Evolutionary conservation across 1,140 invertebrate genomes (phyloP), one percentile per base, ranked within the genome.

Genomic region (Marisa cornuarietis): DNA sequence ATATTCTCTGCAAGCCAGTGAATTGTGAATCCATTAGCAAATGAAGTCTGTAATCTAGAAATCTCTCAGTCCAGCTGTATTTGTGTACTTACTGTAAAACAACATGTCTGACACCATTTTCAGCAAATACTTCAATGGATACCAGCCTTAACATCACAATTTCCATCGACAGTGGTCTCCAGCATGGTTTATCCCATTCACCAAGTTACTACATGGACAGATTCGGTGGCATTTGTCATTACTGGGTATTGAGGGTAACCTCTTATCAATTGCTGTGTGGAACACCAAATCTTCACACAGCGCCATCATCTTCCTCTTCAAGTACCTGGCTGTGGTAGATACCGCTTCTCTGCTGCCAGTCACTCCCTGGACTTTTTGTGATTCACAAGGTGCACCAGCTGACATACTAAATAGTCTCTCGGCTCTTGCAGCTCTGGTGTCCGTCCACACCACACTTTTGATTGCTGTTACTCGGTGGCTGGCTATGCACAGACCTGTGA

Each of bases 261-360:
- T 42, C n/a, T 42, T 71, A 9, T 9, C 9, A 22, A 26, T 71
- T 26, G 26, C 26, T 42, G 69, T 71, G 22, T 71, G 69, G 69
- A 71, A 31, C 18, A 71, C 51, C 16, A 9, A 71, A 26, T 8
- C 22, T 7, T 10, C 7, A 31, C 31, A 42, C 69, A 42, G 16
- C 22, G 69, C 69, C 26, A 71, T 26, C 6, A 31, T 71, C 22
- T 71, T 71, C 69, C 26, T 71, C n/a, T 24, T 71, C 69, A 71
- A 71, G 26, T 18, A 26, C n/a, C 26, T 71, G n/a, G 69, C 69
- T 18, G 26, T 71, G n/a, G 24, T 22, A 26, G 69, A 71, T 26
- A 71, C 51, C 26, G 22, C 31, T 6, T 71, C 31, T 42, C 69
- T 71, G 16, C n/a, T 42, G n/a, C 9, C 31, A 20, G 69, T 71